Conservation (phyloP, 2,888 invertebrate species). For the Cactoblastis cactorum region DNA sequence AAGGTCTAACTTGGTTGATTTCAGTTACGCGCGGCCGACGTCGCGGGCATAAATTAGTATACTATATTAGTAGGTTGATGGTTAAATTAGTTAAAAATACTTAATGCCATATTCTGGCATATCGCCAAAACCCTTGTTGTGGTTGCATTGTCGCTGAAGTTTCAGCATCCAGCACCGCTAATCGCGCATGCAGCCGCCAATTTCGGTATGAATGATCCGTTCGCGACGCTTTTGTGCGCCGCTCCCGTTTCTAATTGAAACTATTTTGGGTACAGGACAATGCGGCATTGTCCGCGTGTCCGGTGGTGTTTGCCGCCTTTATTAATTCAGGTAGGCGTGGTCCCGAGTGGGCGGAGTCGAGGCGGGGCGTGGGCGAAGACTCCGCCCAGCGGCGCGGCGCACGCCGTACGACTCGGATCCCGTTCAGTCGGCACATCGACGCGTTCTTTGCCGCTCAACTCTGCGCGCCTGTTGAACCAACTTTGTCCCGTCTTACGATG, state of each 20-base stretch:
- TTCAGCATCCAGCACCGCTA: conserved; percentile 33
- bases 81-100: neutral
- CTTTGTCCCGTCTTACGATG: conserved; percentile 46
- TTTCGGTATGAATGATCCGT: conserved; percentile 65
- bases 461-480: conserved; percentile 41
- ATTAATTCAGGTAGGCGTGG: conserved; percentile 76
- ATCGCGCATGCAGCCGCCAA: conserved; percentile 64
- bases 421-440: conserved; percentile 64
- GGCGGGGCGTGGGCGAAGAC: conserved; percentile 41
- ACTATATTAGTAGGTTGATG: neutral
- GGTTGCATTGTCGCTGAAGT: neutral
- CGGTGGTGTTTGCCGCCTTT: conserved; percentile 75
- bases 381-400: conserved; percentile 49
- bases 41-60: too few species aligned
- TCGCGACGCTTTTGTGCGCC: conserved; percentile 67
- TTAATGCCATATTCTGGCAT: neutral
- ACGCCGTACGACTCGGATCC: conserved; percentile 29
- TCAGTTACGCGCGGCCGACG: too few species aligned
- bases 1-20: too few species aligned
- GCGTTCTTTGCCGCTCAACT: conserved; percentile 38
- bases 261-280: conserved; percentile 77
- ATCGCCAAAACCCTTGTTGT: conserved; percentile 6
- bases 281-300: conserved; percentile 77
- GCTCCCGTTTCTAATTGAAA: conserved; percentile 76
- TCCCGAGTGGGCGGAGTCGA: conserved; percentile 49